phyloP scores from a whole-genome alignment of 2,797 vertebrate genomes.

The Brachymystax lenok region DNA sequence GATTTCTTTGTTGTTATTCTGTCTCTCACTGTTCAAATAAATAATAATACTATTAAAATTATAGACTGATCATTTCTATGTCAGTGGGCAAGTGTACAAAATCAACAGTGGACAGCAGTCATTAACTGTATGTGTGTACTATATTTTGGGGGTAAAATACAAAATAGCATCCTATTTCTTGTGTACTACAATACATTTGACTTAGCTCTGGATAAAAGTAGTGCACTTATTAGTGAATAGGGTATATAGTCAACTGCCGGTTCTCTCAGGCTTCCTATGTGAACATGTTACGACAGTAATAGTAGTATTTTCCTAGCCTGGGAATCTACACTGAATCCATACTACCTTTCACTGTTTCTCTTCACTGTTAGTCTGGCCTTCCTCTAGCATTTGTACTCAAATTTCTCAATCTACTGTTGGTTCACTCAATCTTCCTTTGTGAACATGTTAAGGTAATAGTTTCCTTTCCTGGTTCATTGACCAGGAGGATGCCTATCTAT shows the following conservation, averaged over 20 bases:
- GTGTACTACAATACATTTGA: not conserved
- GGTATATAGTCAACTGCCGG: constrained; percentile 1
- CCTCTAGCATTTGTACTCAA: not conserved
- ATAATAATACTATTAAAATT: no score
- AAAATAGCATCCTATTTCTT: not conserved
- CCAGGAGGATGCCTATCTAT: constrained; percentile 25
- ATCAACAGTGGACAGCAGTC: no score
- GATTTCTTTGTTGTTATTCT: no score
- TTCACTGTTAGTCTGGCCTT: not conserved
- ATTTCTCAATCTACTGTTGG: not conserved
- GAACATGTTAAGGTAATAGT: constrained; percentile 22
- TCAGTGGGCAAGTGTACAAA: no score
- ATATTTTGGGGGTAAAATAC: no score
- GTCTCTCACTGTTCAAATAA: no score
- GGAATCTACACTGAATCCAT: no score
- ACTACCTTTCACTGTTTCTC: not conserved
- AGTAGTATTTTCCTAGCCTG: no score
- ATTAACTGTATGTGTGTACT: not conserved
- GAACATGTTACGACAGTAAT: no score
- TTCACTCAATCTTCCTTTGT: not conserved
- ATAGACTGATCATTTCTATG: no score
- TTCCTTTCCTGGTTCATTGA: not conserved
- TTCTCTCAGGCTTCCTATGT: not conserved
- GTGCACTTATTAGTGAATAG: not conserved
- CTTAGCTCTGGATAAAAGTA: not conserved